phyloP scores from a whole-genome alignment of 2,888 invertebrate genomes.

The Xanthia icteritia region DNA sequence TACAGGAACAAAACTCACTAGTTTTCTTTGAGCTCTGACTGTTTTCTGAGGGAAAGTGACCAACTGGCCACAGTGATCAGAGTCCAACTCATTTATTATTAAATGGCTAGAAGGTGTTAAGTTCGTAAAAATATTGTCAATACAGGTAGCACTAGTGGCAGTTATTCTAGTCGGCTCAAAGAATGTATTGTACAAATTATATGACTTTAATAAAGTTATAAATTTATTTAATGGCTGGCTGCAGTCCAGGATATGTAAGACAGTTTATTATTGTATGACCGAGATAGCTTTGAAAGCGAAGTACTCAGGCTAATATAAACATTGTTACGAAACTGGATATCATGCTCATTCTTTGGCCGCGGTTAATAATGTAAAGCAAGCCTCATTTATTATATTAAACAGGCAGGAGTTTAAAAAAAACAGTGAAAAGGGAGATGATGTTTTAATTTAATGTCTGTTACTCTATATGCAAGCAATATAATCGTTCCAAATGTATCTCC shows the following conservation, averaged over 20 bases:
- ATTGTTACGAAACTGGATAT: conserved; percentile 60
- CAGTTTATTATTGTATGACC: conserved; percentile 61
- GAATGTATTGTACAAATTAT: no score
- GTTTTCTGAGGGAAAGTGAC: no score
- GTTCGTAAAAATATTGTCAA: no score
- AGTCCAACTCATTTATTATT: no score
- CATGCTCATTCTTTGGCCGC: conserved; percentile 45
- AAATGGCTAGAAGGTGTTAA: no score
- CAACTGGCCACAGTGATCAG: no score
- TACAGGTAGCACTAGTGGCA: no score
- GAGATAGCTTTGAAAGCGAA: conserved; percentile 63
- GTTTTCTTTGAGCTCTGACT: no score
- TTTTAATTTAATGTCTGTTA: background rate
- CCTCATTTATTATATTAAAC: conserved; percentile 3
- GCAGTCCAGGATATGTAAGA: conserved; percentile 53
- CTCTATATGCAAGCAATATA: background rate
- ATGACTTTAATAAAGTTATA: no score
- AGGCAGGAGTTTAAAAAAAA: conserved; percentile 15
- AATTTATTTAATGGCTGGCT: no score
- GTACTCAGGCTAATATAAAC: conserved; percentile 56
- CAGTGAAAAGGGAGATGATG: conserved; percentile 10
- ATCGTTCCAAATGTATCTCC: background rate
- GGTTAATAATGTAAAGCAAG: conserved; percentile 18
- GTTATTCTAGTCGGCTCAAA: no score
- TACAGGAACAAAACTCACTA: no score